Conservation (phyloP, 2,888 invertebrate species). For the Piscicola geometra region DNA sequence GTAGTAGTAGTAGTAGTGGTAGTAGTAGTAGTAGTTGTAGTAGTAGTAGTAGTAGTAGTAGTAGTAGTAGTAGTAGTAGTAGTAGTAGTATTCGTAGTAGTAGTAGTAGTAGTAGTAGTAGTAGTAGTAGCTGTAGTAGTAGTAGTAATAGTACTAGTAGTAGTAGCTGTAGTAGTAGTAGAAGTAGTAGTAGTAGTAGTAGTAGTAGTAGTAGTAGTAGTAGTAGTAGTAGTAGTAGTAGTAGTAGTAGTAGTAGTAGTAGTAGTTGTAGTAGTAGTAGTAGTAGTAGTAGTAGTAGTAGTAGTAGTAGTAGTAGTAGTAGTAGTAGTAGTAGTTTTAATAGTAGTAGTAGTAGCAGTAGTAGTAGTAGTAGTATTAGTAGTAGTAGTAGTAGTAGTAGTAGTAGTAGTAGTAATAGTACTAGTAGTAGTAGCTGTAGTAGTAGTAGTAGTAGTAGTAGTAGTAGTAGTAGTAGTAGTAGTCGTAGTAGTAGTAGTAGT, state of each 20-base stretch:
- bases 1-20: neutral
- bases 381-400: no score
- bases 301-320: neutral
- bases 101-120: neutral
- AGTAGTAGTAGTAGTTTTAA: no score
- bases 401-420: neutral
- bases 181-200: neutral
- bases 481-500: constrained; percentile 4
- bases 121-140: neutral
- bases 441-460: neutral
- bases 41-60: neutral
- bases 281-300: constrained; percentile 2
- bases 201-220: constrained; percentile 9
- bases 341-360: no score
- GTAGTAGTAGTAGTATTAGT: no score
- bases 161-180: neutral
- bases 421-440: neutral
- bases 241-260: constrained; percentile 9
- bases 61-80: no score
- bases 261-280: neutral
- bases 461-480: neutral
- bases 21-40: neutral
- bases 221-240: constrained; percentile 9
- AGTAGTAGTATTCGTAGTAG: no score
- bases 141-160: neutral